Evolutionary conservation across 92 coral and sea anemone genomes (phyloP), one percentile per base, ranked within the genome.

Genomic region (Epizoanthus stellaris): DNA sequence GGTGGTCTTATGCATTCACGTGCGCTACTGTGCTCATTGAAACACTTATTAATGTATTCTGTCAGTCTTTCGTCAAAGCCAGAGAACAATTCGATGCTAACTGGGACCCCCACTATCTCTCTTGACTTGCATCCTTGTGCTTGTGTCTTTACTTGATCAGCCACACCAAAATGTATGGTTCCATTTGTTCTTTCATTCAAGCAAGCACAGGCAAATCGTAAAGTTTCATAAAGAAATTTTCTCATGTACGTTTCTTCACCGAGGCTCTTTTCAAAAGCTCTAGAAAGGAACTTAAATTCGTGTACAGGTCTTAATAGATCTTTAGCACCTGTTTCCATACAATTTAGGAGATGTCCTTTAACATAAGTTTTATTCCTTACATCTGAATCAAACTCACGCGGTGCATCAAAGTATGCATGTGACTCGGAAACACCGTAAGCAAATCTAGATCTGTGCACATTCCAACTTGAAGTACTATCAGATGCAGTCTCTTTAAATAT

Each of bases 161-260:
- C 91, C 12, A 88, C 84, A 8, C 91, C 91, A 63, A 88, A 88
- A 65, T 88, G 91, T 23, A 88, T 88, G 0, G 91, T 88, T 23
- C 91, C 91, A 16, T 88, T 88, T 1, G 91, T 58, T 39, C 91
- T 54, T 70, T 77, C 91, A 61, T 88, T 88, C 0, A 88, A 36
- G 17, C 91, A 88, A 16, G 75, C 85, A 36, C 88, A 69, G 14
- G 65, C 65, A 23, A 60, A 60, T 60, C 65, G 65, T 23, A 60
- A 39, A 5, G 88, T 85, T 74, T 85, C 88, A 21, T 45, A 65
- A 10, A 85, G 66, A 85, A 85, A 85, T 39, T 85, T 85, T 19
- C 68, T 58, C 2, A 74, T 7, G 38, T 30, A 49, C 6, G 53
- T 56, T 14, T 73, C 87, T 20, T 73, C 75, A 19, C 63, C 1